A percentile compares a stretch with the other conserved stretches of the same genome.
phyloP scores from a whole-genome alignment of 2,113 vertebrate species.

The Cyprinodon tularosa region DNA sequence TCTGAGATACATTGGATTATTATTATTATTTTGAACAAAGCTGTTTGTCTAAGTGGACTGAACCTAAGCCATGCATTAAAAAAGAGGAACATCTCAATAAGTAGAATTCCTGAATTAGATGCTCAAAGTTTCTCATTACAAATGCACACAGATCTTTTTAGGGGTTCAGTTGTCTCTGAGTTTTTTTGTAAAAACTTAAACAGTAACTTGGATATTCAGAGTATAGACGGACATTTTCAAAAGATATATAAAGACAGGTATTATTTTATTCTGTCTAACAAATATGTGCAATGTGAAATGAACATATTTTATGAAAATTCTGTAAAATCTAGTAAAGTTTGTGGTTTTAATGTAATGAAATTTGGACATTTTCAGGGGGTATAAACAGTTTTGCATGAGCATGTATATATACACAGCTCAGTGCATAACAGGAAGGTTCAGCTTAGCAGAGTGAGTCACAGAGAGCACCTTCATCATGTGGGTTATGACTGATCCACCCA shows the following conservation, averaged over 20 bases:
- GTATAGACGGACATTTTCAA: too few species aligned
- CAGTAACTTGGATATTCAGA: too few species aligned
- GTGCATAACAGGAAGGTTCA: constrained; percentile 8
- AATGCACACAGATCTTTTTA: background rate
- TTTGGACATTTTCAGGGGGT: background rate
- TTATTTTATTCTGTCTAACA: background rate
- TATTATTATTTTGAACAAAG: too few species aligned
- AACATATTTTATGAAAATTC: background rate
- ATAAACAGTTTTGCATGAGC: background rate
- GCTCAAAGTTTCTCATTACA: background rate
- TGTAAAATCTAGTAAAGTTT: background rate
- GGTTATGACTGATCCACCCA: background rate
- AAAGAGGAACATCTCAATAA: too few species aligned
- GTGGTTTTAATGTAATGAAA: background rate
- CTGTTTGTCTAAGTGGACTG: too few species aligned
- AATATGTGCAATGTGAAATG: too few species aligned
- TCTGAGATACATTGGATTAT: too few species aligned
- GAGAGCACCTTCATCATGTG: background rate
- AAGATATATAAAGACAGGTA: background rate
- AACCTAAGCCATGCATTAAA: background rate
- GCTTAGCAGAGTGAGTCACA: constrained; percentile 11
- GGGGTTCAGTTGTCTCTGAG: background rate
- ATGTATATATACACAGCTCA: background rate
- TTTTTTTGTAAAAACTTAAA: too few species aligned
- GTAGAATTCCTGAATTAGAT: background rate